These are phyloP conservation scores for Sesia apiformis DNA, from an alignment of 2,888 invertebrate genomes.

Conservation along the genomic window DNA sequence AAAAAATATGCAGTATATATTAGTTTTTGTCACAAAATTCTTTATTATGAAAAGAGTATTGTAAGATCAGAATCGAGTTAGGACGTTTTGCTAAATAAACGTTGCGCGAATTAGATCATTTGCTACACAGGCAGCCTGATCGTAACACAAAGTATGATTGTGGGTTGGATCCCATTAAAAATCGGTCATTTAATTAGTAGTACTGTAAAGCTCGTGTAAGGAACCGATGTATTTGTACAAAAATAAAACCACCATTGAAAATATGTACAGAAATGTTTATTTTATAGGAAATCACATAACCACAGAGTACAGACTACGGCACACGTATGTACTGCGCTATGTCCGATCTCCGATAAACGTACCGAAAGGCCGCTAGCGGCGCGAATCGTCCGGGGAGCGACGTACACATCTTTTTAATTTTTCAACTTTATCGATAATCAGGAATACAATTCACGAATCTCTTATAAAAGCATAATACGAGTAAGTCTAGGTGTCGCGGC, in stretches of 20 bases:
- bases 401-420: constrained; percentile 59
- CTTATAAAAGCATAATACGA: constrained; percentile 71
- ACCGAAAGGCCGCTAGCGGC: constrained; percentile 45
- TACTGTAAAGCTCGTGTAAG: no score
- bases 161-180: no score
- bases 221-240: constrained; percentile 21
- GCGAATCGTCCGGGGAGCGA: constrained; percentile 57
- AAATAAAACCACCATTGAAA: constrained; percentile 63
- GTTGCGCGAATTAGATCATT: no score
- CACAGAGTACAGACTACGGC: constrained; percentile 48
- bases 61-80: no score
- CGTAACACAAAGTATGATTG: no score
- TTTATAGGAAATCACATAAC: constrained; percentile 63
- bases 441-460: constrained; percentile 73
- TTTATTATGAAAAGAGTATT: no score
- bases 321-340: constrained; percentile 41
- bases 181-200: no score
- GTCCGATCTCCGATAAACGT: constrained; percentile 48
- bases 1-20: no score
- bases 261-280: constrained; percentile 73
- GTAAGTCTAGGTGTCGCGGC: constrained; percentile 39
- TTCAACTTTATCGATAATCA: constrained; percentile 63
- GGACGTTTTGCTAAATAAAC: no score
- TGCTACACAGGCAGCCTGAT: no score
- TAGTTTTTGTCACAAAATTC: no score